Percentiles rank a stretch among this genome's conserved stretches.
Evolutionary conservation across 2,113 vertebrate species (phyloP).

Genomic region (Coreoperca whiteheadi): DNA sequence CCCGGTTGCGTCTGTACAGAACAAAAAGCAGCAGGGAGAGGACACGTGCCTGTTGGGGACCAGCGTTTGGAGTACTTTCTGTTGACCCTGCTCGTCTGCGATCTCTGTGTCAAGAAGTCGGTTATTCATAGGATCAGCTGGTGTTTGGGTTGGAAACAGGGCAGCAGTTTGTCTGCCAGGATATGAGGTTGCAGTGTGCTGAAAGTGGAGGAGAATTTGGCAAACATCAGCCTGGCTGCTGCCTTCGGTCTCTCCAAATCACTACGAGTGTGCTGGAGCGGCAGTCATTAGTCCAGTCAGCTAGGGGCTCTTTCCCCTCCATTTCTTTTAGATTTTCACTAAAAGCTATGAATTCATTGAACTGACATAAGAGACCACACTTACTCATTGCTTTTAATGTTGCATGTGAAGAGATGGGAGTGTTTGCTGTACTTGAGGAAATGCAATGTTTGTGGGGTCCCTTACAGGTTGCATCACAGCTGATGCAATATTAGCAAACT

Average conservation of each 20-base stretch:
- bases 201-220: constrained; percentile 39
- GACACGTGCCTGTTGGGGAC: neutral
- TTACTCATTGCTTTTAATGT: constrained; percentile 43
- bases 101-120: constrained; percentile 26
- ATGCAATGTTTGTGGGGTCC: constrained; percentile 17
- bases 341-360: constrained; percentile 53
- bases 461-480: constrained; percentile 24
- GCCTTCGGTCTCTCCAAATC: constrained; percentile 33
- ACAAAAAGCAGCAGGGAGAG: constrained; percentile 27
- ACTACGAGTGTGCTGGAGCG: constrained; percentile 15
- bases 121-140: constrained; percentile 22
- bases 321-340: constrained; percentile 48
- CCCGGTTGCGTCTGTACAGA: neutral
- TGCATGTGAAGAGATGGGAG: constrained; percentile 44
- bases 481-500: constrained; percentile 8
- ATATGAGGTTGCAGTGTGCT: constrained; percentile 4
- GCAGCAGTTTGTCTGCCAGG: constrained; percentile 21
- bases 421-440: constrained; percentile 40
- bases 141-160: constrained; percentile 14
- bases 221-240: constrained; percentile 34
- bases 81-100: neutral
- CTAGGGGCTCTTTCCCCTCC: constrained; percentile 34
- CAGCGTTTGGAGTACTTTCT: neutral
- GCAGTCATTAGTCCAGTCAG: constrained; percentile 58
- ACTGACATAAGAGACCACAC: constrained; percentile 40